A percentile compares a stretch with the other conserved stretches of the same genome.
Conservation (phyloP, 2,797 vertebrate species). For the Petrocephalus sullivani region DNA sequence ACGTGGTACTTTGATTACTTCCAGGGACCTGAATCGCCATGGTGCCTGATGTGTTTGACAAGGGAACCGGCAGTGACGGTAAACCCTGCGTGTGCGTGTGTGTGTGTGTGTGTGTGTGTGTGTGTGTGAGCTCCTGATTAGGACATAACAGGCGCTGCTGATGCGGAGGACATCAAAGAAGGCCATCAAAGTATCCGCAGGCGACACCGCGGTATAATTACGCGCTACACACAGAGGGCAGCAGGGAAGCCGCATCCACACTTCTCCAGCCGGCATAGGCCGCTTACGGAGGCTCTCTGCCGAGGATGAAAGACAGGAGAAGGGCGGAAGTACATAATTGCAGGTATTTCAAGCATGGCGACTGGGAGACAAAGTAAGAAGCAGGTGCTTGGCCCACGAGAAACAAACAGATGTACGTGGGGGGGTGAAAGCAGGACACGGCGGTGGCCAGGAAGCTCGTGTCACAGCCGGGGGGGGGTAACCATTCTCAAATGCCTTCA, state of each 20-base stretch:
- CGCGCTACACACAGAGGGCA: background rate
- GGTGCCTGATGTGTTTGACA: background rate
- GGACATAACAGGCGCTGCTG: slow-evolving; percentile 21
- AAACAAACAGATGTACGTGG: slow-evolving; percentile 40
- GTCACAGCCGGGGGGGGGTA: background rate
- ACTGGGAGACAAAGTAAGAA: background rate
- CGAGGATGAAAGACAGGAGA: slow-evolving; percentile 16
- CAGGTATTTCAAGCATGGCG: background rate
- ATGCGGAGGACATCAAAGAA: slow-evolving; percentile 36
- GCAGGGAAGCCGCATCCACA: background rate
- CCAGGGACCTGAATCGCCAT: background rate
- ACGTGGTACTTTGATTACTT: background rate
- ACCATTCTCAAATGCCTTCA: background rate
- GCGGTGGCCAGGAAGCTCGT: background rate
- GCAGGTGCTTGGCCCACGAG: slow-evolving; percentile 26
- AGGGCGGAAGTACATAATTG: slow-evolving; percentile 5
- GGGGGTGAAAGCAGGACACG: slow-evolving; percentile 14
- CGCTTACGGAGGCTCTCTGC: slow-evolving; percentile 9
- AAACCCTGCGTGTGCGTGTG: background rate
- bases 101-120: background rate
- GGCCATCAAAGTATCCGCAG: slow-evolving; percentile 30
- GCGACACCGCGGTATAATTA: slow-evolving; percentile 23
- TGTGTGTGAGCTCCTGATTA: slow-evolving; percentile 21
- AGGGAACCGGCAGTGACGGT: background rate
- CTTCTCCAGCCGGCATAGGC: background rate